Conservation (phyloP, 1,140 invertebrate species). For the Subanguina moxae region DNA sequence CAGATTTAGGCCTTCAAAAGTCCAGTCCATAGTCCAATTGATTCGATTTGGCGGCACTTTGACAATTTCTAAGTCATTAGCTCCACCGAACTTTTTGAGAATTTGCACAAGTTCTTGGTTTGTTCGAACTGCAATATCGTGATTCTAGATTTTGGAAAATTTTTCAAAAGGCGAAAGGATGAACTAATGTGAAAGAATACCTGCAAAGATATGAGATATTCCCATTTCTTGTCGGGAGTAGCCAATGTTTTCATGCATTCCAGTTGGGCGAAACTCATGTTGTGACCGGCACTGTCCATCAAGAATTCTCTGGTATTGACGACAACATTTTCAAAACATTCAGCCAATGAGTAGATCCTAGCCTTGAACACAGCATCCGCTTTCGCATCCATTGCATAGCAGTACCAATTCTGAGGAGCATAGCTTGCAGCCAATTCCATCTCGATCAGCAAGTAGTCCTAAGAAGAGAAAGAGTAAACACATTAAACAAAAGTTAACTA, state of each 20-base stretch:
- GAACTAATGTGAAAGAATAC: neutral
- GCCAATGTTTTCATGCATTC: conserved; percentile 9
- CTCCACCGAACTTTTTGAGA: neutral
- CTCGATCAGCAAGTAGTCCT: conserved; percentile 45
- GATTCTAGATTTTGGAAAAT: conserved; percentile 1
- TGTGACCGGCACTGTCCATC: conserved; percentile 12
- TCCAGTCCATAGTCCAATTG: neutral
- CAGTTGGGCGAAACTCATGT: neutral
- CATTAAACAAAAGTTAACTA: neutral
- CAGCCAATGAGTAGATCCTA: conserved; percentile 36
- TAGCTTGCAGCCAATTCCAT: conserved; percentile 36
- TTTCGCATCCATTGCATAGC: conserved; percentile 46
- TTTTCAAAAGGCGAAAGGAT: neutral
- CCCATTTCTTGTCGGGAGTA: neutral
- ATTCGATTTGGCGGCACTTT: neutral
- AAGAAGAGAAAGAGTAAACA: neutral
- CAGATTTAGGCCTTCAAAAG: neutral
- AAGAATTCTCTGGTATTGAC: conserved; percentile 7
- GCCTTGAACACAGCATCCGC: conserved; percentile 16
- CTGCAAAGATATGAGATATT: conserved; percentile 10
- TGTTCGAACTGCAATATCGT: conserved; percentile 6
- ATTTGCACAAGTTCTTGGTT: conserved; percentile 7
- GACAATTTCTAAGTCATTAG: conserved; percentile 1
- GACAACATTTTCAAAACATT: conserved; percentile 44
- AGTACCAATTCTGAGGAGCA: conserved; percentile 47